phyloP scores from a whole-genome alignment of 2,888 invertebrate genomes.

The Lordiphosa andalusiaca region DNA sequence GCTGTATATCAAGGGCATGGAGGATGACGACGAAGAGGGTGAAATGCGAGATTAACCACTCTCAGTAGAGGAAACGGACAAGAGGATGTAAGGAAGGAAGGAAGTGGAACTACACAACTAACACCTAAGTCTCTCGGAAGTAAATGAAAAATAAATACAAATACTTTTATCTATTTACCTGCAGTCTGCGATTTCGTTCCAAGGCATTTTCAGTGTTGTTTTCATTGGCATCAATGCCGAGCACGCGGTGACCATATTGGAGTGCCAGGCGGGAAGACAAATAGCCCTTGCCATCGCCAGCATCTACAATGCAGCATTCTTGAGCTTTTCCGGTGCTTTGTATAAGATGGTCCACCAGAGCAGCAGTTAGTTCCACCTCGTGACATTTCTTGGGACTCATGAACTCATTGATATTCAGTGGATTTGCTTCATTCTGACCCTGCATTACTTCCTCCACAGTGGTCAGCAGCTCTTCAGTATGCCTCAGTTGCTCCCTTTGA shows the following conservation, averaged over 20 bases:
- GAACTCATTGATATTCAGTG: slow-evolving; percentile 83
- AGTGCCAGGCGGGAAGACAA: slow-evolving; percentile 88
- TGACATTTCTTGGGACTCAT: slow-evolving; percentile 91
- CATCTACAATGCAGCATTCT: slow-evolving; percentile 85
- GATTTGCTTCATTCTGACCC: not conserved
- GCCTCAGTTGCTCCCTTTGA: slow-evolving; percentile 49
- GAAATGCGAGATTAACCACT: slow-evolving; percentile 86
- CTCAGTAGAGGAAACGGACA: too few relatives aligned
- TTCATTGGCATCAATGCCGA: slow-evolving; percentile 90
- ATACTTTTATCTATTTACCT: slow-evolving; percentile 66
- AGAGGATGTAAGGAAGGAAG: not conserved
- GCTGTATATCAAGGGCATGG: slow-evolving; percentile 95
- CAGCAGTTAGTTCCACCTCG: slow-evolving; percentile 87
- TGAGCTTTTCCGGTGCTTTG: slow-evolving; percentile 2
- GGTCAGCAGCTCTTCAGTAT: slow-evolving; percentile 52
- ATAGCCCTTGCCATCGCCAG: slow-evolving; percentile 95
- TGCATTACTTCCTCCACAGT: slow-evolving; percentile 61
- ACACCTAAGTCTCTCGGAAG: slow-evolving; percentile 21
- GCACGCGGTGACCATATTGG: slow-evolving; percentile 85
- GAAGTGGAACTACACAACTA: slow-evolving; percentile 10
- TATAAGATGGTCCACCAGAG: slow-evolving; percentile 82
- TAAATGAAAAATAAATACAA: slow-evolving; percentile 42
- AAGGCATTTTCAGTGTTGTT: slow-evolving; percentile 86
- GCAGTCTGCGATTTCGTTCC: slow-evolving; percentile 79
- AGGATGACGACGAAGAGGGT: slow-evolving; percentile 98